These are phyloP conservation scores for Idaea dimidiata DNA, from an alignment of 2,888 invertebrate genomes.

Conservation along the genomic window DNA sequence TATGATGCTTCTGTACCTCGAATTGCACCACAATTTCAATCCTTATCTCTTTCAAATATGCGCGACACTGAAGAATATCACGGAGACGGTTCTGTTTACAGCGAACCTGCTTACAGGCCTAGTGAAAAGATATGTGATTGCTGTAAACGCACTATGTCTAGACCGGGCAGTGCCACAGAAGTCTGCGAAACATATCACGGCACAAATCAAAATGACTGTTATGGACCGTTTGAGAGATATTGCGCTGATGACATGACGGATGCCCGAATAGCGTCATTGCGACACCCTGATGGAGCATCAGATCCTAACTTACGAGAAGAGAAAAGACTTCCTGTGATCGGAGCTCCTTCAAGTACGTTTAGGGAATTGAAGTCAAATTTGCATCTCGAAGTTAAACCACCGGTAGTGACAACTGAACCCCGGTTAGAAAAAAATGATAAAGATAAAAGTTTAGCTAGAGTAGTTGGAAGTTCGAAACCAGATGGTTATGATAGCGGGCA, in stretches of 20 bases:
- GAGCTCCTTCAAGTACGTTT: constrained; percentile 82
- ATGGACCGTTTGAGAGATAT: constrained; percentile 85
- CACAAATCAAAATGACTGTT: constrained; percentile 71
- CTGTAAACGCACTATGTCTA: constrained; percentile 85
- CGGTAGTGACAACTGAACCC: constrained; percentile 82
- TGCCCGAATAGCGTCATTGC: constrained; percentile 85
- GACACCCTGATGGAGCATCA: constrained; percentile 95
- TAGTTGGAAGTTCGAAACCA: constrained; percentile 83
- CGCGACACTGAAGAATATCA: constrained; percentile 84
- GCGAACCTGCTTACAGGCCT: constrained; percentile 89
- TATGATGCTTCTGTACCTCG: constrained; percentile 76
- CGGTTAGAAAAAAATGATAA: constrained; percentile 82
- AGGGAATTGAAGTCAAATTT: constrained; percentile 77
- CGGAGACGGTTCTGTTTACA: constrained; percentile 90
- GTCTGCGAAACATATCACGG: constrained; percentile 83
- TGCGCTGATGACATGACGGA: constrained; percentile 75
- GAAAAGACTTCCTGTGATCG: constrained; percentile 82
- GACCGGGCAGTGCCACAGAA: constrained; percentile 84
- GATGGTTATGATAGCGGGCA: constrained; percentile 92
- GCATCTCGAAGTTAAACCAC: constrained; percentile 75
- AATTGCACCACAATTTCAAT: constrained; percentile 85
- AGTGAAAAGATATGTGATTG: constrained; percentile 89
- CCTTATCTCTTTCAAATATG: constrained; percentile 85
- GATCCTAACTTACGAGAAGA: constrained; percentile 93
- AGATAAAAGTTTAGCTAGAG: constrained; percentile 83